phyloP scores from a whole-genome alignment of 2,888 invertebrate species.

The Taenaris catops region DNA sequence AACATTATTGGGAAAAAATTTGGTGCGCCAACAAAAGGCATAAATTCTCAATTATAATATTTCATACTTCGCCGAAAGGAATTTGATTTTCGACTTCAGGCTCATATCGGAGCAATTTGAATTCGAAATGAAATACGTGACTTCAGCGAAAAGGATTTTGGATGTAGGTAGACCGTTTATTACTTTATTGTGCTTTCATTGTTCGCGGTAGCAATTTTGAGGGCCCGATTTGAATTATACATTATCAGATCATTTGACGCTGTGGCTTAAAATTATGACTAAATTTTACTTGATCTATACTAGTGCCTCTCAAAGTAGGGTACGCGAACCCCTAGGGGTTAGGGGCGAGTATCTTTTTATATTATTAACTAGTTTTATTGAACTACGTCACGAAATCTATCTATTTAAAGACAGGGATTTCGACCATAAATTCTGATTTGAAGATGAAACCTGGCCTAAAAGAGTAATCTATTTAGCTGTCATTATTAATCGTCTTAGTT shows the following conservation, averaged over 20 bases:
- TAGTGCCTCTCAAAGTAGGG: no score
- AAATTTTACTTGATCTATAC: no score
- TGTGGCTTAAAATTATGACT: no score
- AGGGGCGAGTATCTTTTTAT: no score
- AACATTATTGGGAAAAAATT: constrained; percentile 15
- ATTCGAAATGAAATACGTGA: constrained; percentile 30
- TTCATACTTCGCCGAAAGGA: constrained; percentile 23
- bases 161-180: constrained; percentile 23
- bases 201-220: constrained; percentile 17
- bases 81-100: constrained; percentile 26
- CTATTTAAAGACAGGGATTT: no score
- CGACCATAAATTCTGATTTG: no score
- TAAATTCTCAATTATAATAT: constrained; percentile 25
- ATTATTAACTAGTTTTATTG: no score
- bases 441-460: no score
- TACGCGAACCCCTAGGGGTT: no score
- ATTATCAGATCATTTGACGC: constrained; percentile 7
- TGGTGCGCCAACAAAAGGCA: constrained; percentile 16
- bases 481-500: no score
- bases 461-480: no score
- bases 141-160: constrained; percentile 17
- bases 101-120: constrained; percentile 25
- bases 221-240: constrained; percentile 9
- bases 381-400: no score
- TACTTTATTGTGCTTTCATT: constrained; percentile 24